Conservation (phyloP, 2,113 vertebrate genomes). For the Craseonycteris thonglongyai region DNA sequence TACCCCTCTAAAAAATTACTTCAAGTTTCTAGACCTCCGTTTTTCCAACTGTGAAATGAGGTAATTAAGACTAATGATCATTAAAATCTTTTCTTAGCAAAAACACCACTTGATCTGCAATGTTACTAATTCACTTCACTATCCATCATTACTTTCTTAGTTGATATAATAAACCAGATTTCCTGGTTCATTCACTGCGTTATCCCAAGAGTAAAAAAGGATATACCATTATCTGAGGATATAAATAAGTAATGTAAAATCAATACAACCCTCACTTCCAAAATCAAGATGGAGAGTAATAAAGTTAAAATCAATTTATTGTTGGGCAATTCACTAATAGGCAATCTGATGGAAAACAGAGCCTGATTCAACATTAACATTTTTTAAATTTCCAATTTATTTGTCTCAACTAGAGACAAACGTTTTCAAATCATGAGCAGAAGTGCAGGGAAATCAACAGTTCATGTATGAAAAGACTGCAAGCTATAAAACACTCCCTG, state of each 20-base stretch:
- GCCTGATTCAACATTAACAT: not conserved
- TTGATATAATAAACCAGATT: not conserved
- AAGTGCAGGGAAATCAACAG: not conserved
- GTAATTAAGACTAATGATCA: not conserved
- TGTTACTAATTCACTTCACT: constrained; percentile 23
- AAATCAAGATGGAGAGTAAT: not conserved
- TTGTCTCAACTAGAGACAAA: not conserved
- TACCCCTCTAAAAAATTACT: not conserved
- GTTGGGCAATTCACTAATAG: not conserved
- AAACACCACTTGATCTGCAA: not conserved
- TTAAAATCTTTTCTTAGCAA: not conserved
- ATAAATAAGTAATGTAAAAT: not conserved
- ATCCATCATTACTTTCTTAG: not conserved
- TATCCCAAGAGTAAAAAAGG: not conserved
- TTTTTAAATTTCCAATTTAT: not conserved
- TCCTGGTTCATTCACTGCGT: not conserved
- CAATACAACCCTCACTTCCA: not conserved
- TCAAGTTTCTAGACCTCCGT: not conserved
- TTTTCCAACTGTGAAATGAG: constrained; percentile 35
- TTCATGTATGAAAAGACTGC: not conserved
- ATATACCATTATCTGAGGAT: not conserved
- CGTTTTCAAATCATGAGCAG: not conserved
- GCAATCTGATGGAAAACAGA: not conserved
- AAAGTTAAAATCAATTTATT: constrained; percentile 14
- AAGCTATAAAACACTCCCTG: not conserved